A percentile compares a stretch with the other conserved stretches of the same genome.
Conservation (phyloP, 92 coral and sea anemone species). For the Siderastrea radians region DNA sequence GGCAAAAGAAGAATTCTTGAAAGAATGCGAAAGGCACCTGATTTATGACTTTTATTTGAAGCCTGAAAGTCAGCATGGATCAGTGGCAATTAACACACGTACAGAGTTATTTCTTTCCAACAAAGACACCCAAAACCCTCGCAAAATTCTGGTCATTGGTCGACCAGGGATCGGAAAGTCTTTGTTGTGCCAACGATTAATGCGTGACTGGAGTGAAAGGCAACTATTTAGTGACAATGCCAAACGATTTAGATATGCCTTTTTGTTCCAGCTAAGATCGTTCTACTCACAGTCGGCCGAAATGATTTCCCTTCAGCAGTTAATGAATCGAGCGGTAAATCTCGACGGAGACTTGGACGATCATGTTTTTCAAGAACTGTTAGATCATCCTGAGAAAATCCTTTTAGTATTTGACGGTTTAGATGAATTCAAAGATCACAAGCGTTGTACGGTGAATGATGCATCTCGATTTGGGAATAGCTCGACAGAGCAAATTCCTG, state of each 20-base stretch:
- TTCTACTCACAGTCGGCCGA: constrained; percentile 14
- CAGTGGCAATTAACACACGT: constrained; percentile 25
- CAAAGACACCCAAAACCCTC: constrained; percentile 40
- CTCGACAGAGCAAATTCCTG: constrained; percentile 42
- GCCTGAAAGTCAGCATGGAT: constrained; percentile 27
- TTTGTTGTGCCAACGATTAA: constrained; percentile 51
- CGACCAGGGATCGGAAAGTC: constrained; percentile 76
- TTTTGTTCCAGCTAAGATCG: constrained; percentile 45
- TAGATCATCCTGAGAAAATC: constrained; percentile 42
- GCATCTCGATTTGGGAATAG: constrained; percentile 43
- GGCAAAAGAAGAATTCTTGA: constrained; percentile 14
- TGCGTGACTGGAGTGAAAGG: constrained; percentile 68
- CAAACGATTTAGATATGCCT: constrained; percentile 36
- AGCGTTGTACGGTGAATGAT: constrained; percentile 27
- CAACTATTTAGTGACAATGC: constrained; percentile 5
- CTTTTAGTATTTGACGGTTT: constrained; percentile 66
- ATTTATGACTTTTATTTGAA: constrained; percentile 29
- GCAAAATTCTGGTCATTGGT: constrained; percentile 61
- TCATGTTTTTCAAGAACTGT: constrained; percentile 36
- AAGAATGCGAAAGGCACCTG: constrained; percentile 15
- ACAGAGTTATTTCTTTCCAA: constrained; percentile 27
- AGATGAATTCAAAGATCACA: constrained; percentile 58
- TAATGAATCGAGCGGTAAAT: constrained; percentile 20
- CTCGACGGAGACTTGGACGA: constrained; percentile 38
- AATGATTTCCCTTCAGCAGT: constrained; percentile 13